A percentile compares a stretch with the other conserved stretches of the same genome.
phyloP scores from a whole-genome alignment of 2,113 vertebrate species.

The Ahaetulla prasina region DNA sequence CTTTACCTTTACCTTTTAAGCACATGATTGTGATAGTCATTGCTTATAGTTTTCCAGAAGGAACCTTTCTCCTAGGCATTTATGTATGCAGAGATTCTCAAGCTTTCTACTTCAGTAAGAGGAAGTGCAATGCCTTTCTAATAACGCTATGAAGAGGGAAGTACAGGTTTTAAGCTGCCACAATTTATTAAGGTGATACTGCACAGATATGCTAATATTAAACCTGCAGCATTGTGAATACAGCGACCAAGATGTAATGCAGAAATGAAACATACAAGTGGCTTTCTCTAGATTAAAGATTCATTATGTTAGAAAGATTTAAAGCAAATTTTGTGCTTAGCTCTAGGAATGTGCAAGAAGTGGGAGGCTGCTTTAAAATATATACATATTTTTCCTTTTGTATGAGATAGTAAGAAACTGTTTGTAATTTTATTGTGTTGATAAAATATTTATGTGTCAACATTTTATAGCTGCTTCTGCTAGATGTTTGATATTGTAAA shows the following conservation, averaged over 20 bases:
- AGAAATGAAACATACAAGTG: slow-evolving; percentile 9
- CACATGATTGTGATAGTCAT: slow-evolving; percentile 32
- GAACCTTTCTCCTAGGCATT: not conserved
- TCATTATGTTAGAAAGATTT: not conserved
- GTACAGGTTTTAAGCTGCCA: not conserved
- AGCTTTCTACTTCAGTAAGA: slow-evolving; percentile 1
- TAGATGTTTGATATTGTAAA: not conserved
- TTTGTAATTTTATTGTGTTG: not conserved
- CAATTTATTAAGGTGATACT: slow-evolving; percentile 33
- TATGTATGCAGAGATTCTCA: not conserved
- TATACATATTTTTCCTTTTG: not conserved
- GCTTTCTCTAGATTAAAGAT: not conserved
- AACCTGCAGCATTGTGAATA: slow-evolving; percentile 31
- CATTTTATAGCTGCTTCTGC: not conserved
- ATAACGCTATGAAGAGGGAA: slow-evolving; percentile 45
- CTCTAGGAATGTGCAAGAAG: not conserved
- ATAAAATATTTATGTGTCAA: not conserved
- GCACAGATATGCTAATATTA: slow-evolving; percentile 30
- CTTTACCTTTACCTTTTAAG: not conserved
- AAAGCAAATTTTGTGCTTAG: not conserved
- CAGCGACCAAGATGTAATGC: slow-evolving; percentile 29
- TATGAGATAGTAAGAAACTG: not conserved
- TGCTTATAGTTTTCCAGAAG: slow-evolving; percentile 24
- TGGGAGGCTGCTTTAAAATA: not conserved
- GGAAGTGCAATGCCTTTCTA: slow-evolving; percentile 49